These are phyloP conservation scores for Pterois miles DNA, from an alignment of 2,797 vertebrate genomes.

Conservation along the genomic window DNA sequence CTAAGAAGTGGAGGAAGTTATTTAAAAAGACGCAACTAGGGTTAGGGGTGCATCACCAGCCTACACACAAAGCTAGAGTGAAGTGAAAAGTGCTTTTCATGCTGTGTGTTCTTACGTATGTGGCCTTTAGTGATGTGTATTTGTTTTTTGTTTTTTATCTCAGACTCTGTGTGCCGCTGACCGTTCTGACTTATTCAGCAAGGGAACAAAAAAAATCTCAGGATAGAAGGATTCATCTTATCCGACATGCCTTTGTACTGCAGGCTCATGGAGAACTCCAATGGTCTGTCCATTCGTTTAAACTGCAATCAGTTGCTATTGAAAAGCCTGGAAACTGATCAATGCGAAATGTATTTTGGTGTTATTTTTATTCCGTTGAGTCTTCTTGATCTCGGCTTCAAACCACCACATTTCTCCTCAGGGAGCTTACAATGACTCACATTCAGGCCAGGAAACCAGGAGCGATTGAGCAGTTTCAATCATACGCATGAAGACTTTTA, in stretches of 20 bases:
- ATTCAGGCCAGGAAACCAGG: slow-evolving; percentile 64
- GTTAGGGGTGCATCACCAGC: not conserved
- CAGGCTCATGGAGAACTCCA: slow-evolving; percentile 38
- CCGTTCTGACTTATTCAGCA: slow-evolving; percentile 20
- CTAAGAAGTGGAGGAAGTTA: not conserved
- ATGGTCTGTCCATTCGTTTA: slow-evolving; percentile 60
- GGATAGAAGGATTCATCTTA: slow-evolving; percentile 29
- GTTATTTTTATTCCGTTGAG: slow-evolving; percentile 66
- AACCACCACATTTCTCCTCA: slow-evolving; percentile 60
- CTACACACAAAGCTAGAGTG: not conserved
- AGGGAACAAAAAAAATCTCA: slow-evolving; percentile 32
- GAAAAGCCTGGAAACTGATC: slow-evolving; percentile 61
- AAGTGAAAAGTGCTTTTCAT: slow-evolving; percentile 10
- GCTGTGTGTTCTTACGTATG: not conserved
- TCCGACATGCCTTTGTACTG: slow-evolving; percentile 58
- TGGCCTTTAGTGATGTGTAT: not conserved
- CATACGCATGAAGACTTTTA: slow-evolving; percentile 64
- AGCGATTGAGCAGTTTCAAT: slow-evolving; percentile 69
- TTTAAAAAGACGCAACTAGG: not conserved
- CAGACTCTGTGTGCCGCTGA: not conserved
- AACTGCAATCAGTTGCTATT: slow-evolving; percentile 60
- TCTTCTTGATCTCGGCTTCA: slow-evolving; percentile 71
- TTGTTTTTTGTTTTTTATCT: not conserved
- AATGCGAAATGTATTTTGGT: slow-evolving; percentile 60
- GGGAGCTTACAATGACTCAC: slow-evolving; percentile 61